Conservation (phyloP, 2,888 invertebrate genomes). For the Cerastis leucographa region DNA sequence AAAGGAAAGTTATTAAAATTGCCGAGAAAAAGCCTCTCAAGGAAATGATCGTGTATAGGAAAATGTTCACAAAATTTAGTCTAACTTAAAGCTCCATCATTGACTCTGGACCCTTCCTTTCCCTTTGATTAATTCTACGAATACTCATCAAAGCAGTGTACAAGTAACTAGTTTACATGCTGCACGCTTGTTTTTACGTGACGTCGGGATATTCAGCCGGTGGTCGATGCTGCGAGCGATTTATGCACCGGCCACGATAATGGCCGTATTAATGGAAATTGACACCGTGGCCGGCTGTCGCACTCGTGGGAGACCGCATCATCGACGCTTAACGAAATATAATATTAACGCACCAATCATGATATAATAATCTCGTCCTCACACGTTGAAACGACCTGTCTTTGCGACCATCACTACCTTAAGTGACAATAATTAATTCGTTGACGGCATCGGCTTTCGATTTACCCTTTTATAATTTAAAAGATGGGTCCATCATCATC, state of each 20-base stretch:
- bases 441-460: constrained; percentile 74
- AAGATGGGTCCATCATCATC: constrained; percentile 63
- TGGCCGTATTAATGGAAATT: constrained; percentile 88
- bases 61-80: not conserved
- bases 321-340: constrained; percentile 84
- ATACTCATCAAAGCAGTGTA: constrained; percentile 7
- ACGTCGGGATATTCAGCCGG: constrained; percentile 69
- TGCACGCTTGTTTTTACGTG: constrained; percentile 51
- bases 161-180: constrained; percentile 44
- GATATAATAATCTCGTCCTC: constrained; percentile 85
- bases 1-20: not conserved
- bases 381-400: constrained; percentile 81
- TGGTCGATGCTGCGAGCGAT: constrained; percentile 83
- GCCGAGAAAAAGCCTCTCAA: not conserved
- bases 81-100: not conserved
- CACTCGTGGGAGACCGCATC: constrained; percentile 75
- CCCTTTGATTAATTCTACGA: constrained; percentile 10
- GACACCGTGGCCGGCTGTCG: constrained; percentile 81
- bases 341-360: constrained; percentile 86
- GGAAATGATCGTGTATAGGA: not conserved
- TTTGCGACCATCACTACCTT: constrained; percentile 73
- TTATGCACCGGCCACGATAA: constrained; percentile 85
- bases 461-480: constrained; percentile 69
- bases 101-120: not conserved
- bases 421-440: constrained; percentile 81